Conservation (phyloP, 2,113 vertebrate species). For the Ptyas mucosa region DNA sequence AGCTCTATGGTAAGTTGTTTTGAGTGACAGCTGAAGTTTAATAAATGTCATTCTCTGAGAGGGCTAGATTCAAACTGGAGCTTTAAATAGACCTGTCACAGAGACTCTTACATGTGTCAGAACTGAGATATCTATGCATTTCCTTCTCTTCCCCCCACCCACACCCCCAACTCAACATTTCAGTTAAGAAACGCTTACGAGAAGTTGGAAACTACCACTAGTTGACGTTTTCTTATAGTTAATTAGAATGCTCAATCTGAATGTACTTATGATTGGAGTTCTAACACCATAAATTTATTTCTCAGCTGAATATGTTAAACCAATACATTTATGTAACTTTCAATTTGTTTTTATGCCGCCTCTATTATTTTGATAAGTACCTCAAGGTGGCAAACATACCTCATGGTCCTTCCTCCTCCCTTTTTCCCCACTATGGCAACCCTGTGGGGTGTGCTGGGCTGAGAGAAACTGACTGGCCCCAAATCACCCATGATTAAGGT, state of each 20-base stretch:
- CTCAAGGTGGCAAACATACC: neutral
- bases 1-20: constrained; percentile 28
- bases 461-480: neutral
- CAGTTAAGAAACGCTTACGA: constrained; percentile 35
- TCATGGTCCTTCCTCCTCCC: neutral
- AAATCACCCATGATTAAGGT: neutral
- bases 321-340: neutral
- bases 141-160: constrained; percentile 3
- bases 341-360: neutral
- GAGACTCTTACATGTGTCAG: constrained; percentile 34
- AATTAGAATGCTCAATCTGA: constrained; percentile 50
- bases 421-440: neutral
- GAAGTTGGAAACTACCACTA: neutral
- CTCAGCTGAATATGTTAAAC: neutral
- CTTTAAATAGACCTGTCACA: constrained; percentile 49
- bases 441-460: neutral
- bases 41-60: constrained; percentile 33
- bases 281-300: constrained; percentile 41
- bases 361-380: neutral
- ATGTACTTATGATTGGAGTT: constrained; percentile 22
- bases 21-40: constrained; percentile 42
- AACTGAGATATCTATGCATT: neutral
- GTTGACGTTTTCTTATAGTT: constrained; percentile 17
- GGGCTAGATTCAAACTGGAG: constrained; percentile 12
- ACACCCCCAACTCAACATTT: neutral